phyloP scores from a whole-genome alignment of 1,140 invertebrate species.

The Macrobrachium nipponense region DNA sequence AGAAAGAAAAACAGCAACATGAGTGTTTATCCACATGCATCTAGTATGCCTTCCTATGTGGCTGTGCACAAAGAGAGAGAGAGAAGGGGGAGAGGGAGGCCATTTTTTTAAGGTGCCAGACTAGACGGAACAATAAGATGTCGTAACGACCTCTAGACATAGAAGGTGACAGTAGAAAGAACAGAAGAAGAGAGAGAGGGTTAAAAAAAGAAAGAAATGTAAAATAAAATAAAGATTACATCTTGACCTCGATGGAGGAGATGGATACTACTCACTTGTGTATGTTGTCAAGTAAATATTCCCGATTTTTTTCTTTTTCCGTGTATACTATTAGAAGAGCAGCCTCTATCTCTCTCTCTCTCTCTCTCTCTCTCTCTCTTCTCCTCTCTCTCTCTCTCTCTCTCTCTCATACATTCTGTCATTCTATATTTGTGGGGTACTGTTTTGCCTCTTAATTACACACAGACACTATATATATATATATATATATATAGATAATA shows the following conservation, averaged over 20 bases:
- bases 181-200: neutral
- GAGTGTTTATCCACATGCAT: no score
- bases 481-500: no score
- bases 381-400: neutral
- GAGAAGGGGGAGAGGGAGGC: neutral
- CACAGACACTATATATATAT: neutral
- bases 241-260: no score
- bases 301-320: neutral
- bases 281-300: neutral
- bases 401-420: conserved; percentile 2
- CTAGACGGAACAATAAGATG: neutral
- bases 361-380: conserved; percentile 1
- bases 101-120: neutral
- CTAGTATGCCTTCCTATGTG: no score
- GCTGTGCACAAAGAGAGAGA: no score
- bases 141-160: neutral
- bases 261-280: neutral
- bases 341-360: conserved; percentile 2
- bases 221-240: no score
- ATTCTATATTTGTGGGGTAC: neutral
- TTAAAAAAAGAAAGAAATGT: no score
- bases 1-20: no score
- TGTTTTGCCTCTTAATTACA: neutral
- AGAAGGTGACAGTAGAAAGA: neutral
- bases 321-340: neutral